A percentile compares a stretch with the other conserved stretches of the same genome.
These are phyloP conservation scores for Acanthiza pusilla DNA, from an alignment of 2,797 vertebrate species.

Conservation along the genomic window DNA sequence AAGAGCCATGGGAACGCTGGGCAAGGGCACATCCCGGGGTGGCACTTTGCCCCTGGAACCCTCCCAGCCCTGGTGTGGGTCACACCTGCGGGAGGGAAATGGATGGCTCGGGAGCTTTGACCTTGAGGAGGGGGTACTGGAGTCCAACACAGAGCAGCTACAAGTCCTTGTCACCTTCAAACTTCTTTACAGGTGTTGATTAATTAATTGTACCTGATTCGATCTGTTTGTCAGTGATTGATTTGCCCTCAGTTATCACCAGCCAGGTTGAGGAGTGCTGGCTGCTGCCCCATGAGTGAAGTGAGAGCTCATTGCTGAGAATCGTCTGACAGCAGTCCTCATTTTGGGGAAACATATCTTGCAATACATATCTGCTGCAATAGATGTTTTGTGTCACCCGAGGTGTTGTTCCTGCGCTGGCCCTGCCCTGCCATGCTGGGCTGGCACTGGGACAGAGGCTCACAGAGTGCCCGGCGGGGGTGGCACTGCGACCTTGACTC, in stretches of 20 bases:
- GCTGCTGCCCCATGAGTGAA: rapidly evolving
- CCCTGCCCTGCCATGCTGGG: background rate
- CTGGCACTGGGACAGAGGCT: background rate
- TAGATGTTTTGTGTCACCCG: background rate
- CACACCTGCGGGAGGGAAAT: rapidly evolving
- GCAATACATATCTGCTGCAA: background rate
- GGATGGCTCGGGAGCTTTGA: background rate
- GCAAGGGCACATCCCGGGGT: rapidly evolving
- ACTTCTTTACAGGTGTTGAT: background rate
- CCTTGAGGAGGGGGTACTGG: background rate
- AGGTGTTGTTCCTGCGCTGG: background rate
- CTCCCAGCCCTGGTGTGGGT: background rate
- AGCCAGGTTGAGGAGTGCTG: background rate
- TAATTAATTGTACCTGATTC: background rate
- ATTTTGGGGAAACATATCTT: rapidly evolving
- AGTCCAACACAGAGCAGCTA: background rate
- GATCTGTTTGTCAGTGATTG: background rate
- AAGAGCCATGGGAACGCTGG: rapidly evolving
- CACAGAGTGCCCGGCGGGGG: rapidly evolving
- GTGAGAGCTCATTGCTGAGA: background rate
- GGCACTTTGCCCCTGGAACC: background rate
- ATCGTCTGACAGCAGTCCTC: background rate
- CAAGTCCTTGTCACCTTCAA: background rate
- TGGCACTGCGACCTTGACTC: rapidly evolving
- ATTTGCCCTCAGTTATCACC: background rate